Conservation (phyloP, 1,140 invertebrate species). For the Meloidogyne exigua region DNA sequence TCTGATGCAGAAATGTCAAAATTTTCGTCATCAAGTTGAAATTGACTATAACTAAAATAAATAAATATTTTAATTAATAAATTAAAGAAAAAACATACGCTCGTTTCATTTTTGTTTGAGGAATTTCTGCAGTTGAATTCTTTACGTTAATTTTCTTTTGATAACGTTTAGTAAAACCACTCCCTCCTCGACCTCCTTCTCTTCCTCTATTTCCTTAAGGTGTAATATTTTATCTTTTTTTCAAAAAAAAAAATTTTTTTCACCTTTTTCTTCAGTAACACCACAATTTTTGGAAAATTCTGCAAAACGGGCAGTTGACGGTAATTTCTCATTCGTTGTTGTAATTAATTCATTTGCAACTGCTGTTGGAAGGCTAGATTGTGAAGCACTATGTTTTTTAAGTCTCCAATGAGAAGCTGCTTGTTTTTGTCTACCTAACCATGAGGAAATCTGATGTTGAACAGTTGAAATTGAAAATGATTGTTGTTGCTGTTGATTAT, state of each 20-base stretch:
- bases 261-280: neutral
- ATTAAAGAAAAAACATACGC: neutral
- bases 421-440: slow-evolving; percentile 49
- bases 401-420: slow-evolving; percentile 50
- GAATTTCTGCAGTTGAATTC: slow-evolving; percentile 46
- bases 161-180: slow-evolving; percentile 41
- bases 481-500: slow-evolving; percentile 11
- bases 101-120: slow-evolving; percentile 23
- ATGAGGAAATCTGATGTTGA: slow-evolving; percentile 47
- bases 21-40: slow-evolving; percentile 6
- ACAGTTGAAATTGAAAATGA: slow-evolving; percentile 42
- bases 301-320: neutral
- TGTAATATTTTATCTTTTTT: slow-evolving; percentile 3
- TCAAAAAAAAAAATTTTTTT: neutral
- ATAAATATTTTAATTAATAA: neutral
- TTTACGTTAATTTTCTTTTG: slow-evolving; percentile 44
- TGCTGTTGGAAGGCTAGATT: slow-evolving; percentile 42
- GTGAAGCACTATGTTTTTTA: slow-evolving; percentile 50
- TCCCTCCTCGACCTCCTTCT: slow-evolving; percentile 14
- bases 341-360: slow-evolving; percentile 6
- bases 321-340: neutral
- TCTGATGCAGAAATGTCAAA: slow-evolving; percentile 3
- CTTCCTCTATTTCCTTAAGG: neutral
- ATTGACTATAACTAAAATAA: neutral
- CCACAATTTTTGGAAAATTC: neutral